Evolutionary conservation across 2,113 vertebrate species (phyloP), one percentile per base, ranked within the genome.

Genomic region (Gnathonemus echidnorhynchus): DNA sequence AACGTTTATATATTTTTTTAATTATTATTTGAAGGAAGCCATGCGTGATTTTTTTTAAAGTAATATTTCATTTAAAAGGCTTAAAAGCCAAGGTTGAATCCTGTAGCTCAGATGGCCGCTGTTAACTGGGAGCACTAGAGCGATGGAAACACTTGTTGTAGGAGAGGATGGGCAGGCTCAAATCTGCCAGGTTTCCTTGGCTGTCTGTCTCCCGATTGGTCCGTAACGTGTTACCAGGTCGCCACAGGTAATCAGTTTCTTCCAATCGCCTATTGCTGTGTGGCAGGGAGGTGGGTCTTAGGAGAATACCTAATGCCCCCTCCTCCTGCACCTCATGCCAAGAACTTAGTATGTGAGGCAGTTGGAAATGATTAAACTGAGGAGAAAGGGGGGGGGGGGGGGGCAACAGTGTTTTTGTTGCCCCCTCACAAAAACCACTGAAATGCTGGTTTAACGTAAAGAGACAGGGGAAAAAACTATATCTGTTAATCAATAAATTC

Each of bases 401-500:
- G 24, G 17, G 45, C 19, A 19, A 6, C 31, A 19, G 35, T 19
- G 35, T 42, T 80, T 80, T 80, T 42, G 74, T 19, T 80, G 74
- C 74, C 74, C 58, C n/a, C 17, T 52, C 56, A 50, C 56, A 62
- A 86, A 80, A 89, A 89, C 13, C 88, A 52, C 80, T 31, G 13
- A 66, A 88, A 90, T 66, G 53, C 56, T 66, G 84, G 42, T 90
- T 84, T 90, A 77, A 74, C 74, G 46, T 89, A 48, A 85, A 70
- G 42, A 52, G 31, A 86, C 17, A 39, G 80, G 53, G 70, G 49
- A 8, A 58, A 90, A 27, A 56, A 48, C 58, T n/a, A 49, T 45
- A 87, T 87, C 89, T 90, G 89, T 80, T 89, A 87, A 91, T 91
- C 91, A 74, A 90, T 90, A 87, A 87, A 58, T 90, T 77, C 87